Evolutionary conservation across 1,140 invertebrate genomes (phyloP), one percentile per base, ranked within the genome.

Genomic region (Triops cancriformis): DNA sequence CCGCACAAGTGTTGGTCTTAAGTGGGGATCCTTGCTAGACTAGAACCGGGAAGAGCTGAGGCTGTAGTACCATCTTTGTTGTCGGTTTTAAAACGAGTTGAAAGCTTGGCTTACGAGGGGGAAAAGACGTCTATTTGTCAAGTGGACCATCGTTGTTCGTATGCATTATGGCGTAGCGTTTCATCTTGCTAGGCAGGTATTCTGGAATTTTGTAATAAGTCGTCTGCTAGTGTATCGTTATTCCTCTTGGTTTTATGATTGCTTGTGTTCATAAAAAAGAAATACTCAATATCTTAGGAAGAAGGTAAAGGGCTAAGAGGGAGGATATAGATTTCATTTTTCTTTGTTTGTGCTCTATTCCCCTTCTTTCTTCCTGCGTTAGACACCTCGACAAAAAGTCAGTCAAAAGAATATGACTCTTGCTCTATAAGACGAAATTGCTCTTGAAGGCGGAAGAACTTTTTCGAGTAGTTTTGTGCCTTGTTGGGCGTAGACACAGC

Each of bases 341-440:
- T 23, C 14, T 64, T 64, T 64, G 51, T 64, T 64, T 64, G 51
- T 64, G 4, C 51, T 64, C 4, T 64, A 64, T 64, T 12, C 10
- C 14, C 18, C 23, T 9, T 64, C 51, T 64, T 23, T 64, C 23
- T 64, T 23, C 51, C 51, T 64, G 51, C 10, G 51, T 64, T 64
- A 64, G 14, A 23, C 51, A 64, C 51, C 18, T 64, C 51, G 14
- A 64, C 31, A 64, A 64, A 64, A 64, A 64, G 51, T 64, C 14
- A 64, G 23, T 64, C 51, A 64, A 64, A 64, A 64, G 51, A 64
- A 64, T 64, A 64, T 14, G 23, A 64, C 23, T 23, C 51, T 23
- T 64, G 51, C 51, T 64, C 51, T 14, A 64, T 64, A 23, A 64
- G 51, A 64, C 51, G 51, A 64, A 64, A 64, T 64, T 64, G n/a